Conservation (phyloP, 2,113 vertebrate genomes). For the Nesogale talazaci region DNA sequence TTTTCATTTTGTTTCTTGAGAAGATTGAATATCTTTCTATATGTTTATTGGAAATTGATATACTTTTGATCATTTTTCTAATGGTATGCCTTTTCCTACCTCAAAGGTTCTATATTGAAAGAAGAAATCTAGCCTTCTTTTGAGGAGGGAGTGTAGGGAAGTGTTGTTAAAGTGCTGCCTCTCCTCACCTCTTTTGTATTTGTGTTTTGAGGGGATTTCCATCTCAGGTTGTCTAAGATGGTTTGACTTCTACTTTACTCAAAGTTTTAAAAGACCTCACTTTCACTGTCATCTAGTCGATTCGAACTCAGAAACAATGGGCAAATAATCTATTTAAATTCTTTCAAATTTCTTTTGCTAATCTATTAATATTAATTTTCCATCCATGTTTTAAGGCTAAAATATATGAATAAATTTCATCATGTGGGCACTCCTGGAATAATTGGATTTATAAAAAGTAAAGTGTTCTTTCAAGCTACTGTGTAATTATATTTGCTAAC, state of each 20-base stretch:
- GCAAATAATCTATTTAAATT: background rate
- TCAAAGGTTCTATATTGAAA: background rate
- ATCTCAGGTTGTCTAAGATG: background rate
- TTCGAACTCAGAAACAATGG: too few species aligned
- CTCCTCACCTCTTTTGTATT: background rate
- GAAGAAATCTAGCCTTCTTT: background rate
- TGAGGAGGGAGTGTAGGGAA: too few species aligned
- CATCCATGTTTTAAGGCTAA: slow-evolving; percentile 21
- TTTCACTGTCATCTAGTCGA: too few species aligned
- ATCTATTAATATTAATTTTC: background rate
- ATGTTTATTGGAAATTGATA: background rate
- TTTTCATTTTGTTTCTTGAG: too few species aligned
- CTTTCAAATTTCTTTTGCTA: background rate
- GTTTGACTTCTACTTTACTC: background rate
- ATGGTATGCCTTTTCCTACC: background rate
- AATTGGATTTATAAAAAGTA: background rate
- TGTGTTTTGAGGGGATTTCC: background rate
- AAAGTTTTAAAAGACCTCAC: background rate
- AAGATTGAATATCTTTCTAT: slow-evolving; percentile 12
- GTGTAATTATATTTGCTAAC: background rate
- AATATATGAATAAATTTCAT: background rate
- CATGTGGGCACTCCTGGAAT: background rate
- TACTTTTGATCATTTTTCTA: slow-evolving; percentile 13
- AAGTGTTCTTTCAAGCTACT: background rate
- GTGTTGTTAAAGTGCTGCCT: background rate